phyloP scores from a whole-genome alignment of 2,797 vertebrate species.

The Fistularia tabacaria region DNA sequence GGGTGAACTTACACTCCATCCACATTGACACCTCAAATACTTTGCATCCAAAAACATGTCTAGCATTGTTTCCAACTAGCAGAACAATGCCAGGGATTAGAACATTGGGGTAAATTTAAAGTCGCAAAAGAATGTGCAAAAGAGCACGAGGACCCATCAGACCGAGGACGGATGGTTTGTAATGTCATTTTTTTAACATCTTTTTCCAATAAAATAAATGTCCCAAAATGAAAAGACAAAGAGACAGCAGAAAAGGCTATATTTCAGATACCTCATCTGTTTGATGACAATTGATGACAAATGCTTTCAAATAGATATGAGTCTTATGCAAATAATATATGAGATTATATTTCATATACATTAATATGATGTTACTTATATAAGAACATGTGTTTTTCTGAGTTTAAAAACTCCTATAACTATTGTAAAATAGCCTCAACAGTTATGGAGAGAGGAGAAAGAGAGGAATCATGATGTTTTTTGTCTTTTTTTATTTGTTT shows the following conservation, averaged over 20 bases:
- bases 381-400: too few species aligned
- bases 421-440: too few species aligned
- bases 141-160: constrained; percentile 33
- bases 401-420: too few species aligned
- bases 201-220: background rate
- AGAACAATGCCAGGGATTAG: constrained; percentile 71
- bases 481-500: too few species aligned
- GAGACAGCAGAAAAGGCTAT: background rate
- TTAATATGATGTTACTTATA: too few species aligned
- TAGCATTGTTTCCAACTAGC: constrained; percentile 55
- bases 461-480: too few species aligned
- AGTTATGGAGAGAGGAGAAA: too few species aligned
- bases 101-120: constrained; percentile 63
- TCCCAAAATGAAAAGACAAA: constrained; percentile 3
- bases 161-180: constrained; percentile 21
- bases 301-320: constrained; percentile 1
- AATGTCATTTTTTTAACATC: background rate
- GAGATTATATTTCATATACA: background rate
- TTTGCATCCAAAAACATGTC: constrained; percentile 39
- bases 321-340: constrained; percentile 4
- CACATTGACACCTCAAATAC: constrained; percentile 27
- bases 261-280: constrained; percentile 4
- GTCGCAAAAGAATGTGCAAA: constrained; percentile 42
- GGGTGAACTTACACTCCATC: constrained; percentile 33
- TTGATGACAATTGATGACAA: background rate